Percentiles rank a stretch among this genome's conserved stretches.
Evolutionary conservation across 2,797 vertebrate species (phyloP).

Genomic region (Phataginus tetradactyla): DNA sequence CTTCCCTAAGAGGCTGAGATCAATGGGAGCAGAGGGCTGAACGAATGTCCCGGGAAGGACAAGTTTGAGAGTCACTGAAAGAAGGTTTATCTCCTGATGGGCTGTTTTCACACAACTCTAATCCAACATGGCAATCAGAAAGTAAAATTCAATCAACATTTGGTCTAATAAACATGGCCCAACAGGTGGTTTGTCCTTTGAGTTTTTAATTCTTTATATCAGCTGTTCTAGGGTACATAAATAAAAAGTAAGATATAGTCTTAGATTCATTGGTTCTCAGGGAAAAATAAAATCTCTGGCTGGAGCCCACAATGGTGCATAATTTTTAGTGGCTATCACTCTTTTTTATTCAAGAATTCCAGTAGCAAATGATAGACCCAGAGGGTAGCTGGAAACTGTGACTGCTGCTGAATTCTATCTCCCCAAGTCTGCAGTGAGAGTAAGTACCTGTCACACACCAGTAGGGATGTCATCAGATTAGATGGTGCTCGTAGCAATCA

Average conservation of each 20-base stretch:
- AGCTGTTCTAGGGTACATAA: neutral
- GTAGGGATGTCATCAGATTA: neutral
- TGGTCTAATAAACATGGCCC: neutral
- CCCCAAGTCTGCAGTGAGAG: neutral
- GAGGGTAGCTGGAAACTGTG: neutral
- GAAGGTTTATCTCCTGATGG: neutral
- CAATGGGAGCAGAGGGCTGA: neutral
- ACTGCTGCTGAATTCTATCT: neutral
- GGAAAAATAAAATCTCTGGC: neutral
- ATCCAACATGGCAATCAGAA: neutral
- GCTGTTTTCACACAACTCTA: neutral
- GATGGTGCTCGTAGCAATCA: neutral
- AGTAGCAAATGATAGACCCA: constrained; percentile 11
- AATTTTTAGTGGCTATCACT: neutral
- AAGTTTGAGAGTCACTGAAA: neutral
- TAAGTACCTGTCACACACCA: neutral
- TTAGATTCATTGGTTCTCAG: neutral
- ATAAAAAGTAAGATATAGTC: neutral
- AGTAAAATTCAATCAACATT: neutral
- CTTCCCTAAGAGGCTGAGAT: neutral
- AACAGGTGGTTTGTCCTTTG: neutral
- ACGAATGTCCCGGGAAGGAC: neutral
- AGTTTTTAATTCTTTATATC: neutral
- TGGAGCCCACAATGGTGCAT: neutral
- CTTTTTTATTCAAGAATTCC: constrained; percentile 3